Percentiles rank a stretch among this genome's conserved stretches.
Evolutionary conservation across 2,113 vertebrate species (phyloP).

Genomic region (Pachycephala philippinensis): DNA sequence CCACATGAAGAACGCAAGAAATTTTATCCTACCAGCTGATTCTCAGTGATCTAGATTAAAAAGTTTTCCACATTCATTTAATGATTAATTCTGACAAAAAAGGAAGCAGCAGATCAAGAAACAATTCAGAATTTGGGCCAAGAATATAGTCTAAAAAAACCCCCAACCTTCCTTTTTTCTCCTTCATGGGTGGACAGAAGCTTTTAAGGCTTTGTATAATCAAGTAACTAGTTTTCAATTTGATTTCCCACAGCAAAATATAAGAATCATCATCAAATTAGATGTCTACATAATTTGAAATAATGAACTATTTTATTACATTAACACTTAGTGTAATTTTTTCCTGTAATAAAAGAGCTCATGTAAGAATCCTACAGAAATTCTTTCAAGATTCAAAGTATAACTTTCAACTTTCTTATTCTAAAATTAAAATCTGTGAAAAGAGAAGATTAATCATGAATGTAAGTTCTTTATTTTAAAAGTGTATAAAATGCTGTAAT

Average conservation of each 20-base stretch:
- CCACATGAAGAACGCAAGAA: background rate
- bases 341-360: background rate
- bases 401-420: background rate
- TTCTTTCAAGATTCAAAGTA: background rate
- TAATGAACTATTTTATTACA: background rate
- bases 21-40: background rate
- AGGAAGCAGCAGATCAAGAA: background rate
- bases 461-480: background rate
- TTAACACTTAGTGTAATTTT: background rate
- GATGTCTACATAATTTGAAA: background rate
- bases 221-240: background rate
- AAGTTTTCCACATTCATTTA: background rate
- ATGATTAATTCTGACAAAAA: background rate
- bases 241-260: background rate
- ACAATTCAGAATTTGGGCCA: background rate
- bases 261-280: background rate
- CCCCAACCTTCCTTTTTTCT: background rate
- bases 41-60: background rate
- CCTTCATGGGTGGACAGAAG: background rate
- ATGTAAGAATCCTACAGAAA: background rate
- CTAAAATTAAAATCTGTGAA: background rate
- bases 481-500: background rate
- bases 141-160: background rate
- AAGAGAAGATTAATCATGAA: background rate
- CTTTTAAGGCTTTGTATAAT: background rate